Base-by-base conservation (phyloP, 2,888 invertebrate genomes). In the Exephanes ischioxanthus region DNA sequence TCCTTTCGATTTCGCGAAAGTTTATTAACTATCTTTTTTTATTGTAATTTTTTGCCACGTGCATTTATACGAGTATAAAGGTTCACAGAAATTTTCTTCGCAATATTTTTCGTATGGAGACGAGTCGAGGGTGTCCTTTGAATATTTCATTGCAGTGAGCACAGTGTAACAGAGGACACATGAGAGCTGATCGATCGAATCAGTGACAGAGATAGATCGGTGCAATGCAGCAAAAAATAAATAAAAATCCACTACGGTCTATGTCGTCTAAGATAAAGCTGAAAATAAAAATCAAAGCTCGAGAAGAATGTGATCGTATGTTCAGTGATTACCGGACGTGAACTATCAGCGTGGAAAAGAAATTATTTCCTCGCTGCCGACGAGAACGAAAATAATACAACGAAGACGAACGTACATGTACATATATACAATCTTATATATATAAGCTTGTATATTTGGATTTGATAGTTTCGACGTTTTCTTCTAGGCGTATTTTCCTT, bases 151-250 rank as follows among this genome's bases (percentile, higher is more conserved):
- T 63, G 77, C 80, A 77, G 72, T 61, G 72, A 77, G 9, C 51
- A 73, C 81, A 78, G 75, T 26, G 63, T 71, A 58, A 82, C 58
- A 61, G 37, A 76, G 75, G 75, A 79, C 71, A 83, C 26, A 41
- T 41, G 51, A 71, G 79, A 82, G 66, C 79, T 82, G 82, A 82
- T 82, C 76, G 51, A 84, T 71, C 68, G 53, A 53, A 80, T 85
- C 83, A 61, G 73, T 77, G 85, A 80, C 16, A 77, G 76, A 55
- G 63, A 83, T 16, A 67, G 72, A 83, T 77, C 83, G 67, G 85
- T 85, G 83, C 83, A 48, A 77, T 77, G 76, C 76, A 80, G 82
- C 81, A 75, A 85, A 85, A 70, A 37, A 81, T 81, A 70, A 68
- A 68, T 16, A 68, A 19, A 19, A 19, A 19, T 37, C 41, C 19